phyloP scores from a whole-genome alignment of 2,113 vertebrate genomes.

The Pteruthius melanotis region DNA sequence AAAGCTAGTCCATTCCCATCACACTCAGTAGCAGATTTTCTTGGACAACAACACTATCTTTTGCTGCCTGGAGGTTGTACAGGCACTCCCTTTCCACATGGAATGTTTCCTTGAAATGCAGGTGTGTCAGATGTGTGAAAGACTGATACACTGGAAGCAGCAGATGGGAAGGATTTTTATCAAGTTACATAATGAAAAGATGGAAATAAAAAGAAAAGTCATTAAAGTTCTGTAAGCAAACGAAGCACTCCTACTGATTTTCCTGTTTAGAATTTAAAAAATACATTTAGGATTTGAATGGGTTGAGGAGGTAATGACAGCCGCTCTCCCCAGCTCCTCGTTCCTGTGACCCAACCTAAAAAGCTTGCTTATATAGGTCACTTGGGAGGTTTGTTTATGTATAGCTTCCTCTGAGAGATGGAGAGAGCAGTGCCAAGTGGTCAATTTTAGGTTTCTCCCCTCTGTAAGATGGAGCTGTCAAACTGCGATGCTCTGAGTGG shows the following conservation, averaged over 20 bases:
- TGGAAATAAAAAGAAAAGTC: not conserved
- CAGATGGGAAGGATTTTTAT: not conserved
- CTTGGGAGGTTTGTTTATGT: not conserved
- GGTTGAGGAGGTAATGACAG: not conserved
- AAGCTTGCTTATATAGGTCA: not conserved
- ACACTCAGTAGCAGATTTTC: not conserved
- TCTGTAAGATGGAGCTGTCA: accelerated
- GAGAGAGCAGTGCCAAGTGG: not conserved
- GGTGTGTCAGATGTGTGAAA: not conserved
- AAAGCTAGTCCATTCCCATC: not conserved
- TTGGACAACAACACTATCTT: not conserved
- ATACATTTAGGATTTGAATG: not conserved
- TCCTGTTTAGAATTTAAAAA: not conserved
- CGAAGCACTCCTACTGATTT: not conserved
- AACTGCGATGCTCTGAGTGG: not conserved
- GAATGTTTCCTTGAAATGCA: not conserved
- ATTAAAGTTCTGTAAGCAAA: not conserved
- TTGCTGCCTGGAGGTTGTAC: not conserved
- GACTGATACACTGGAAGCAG: not conserved
- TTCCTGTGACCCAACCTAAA: not conserved
- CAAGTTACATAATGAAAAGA: not conserved
- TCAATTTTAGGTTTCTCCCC: not conserved
- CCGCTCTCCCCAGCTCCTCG: not conserved
- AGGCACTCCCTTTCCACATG: not conserved
- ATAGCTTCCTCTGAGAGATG: not conserved